Evolutionary conservation across 2,113 vertebrate genomes (phyloP).

Genomic region (Trematomus loennbergii): DNA sequence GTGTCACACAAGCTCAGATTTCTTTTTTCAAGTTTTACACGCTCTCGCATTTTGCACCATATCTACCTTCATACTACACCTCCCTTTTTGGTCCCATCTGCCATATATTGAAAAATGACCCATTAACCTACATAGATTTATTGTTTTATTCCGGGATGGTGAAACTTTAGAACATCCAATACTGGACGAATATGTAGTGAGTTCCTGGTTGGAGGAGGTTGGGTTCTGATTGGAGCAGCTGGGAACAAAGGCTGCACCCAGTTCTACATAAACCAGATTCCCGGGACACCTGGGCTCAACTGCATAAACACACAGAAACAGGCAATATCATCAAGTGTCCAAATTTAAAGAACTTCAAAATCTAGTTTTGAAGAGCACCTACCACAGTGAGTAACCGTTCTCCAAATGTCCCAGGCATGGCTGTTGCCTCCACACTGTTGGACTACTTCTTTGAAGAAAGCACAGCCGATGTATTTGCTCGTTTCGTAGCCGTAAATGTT

Average conservation of each 20-base stretch:
- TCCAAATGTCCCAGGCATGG: conserved; percentile 31
- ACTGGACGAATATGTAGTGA: too few species aligned
- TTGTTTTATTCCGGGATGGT: too few species aligned
- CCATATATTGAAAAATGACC: too few species aligned
- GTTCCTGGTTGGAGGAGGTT: background rate
- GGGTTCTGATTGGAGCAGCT: conserved; percentile 75
- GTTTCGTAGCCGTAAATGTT: conserved; percentile 51
- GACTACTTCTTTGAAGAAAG: conserved; percentile 69
- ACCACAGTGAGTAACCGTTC: conserved; percentile 63
- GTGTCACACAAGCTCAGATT: too few species aligned
- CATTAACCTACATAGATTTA: too few species aligned
- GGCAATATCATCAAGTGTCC: background rate
- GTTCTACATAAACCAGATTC: conserved; percentile 61
- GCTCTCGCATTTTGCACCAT: too few species aligned
- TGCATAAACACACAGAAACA: conserved; percentile 49
- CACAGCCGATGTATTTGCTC: conserved; percentile 32
- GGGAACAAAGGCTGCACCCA: conserved; percentile 64
- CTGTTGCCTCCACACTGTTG: conserved; percentile 33
- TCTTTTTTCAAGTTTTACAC: too few species aligned
- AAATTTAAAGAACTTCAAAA: background rate
- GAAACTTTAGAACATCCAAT: too few species aligned
- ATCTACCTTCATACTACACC: too few species aligned
- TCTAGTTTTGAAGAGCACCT: conserved; percentile 20
- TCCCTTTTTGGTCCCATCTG: too few species aligned
- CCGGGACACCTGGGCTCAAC: conserved; percentile 67